phyloP scores from a whole-genome alignment of 2,888 invertebrate genomes.

The Digitonthophagus gazella region DNA sequence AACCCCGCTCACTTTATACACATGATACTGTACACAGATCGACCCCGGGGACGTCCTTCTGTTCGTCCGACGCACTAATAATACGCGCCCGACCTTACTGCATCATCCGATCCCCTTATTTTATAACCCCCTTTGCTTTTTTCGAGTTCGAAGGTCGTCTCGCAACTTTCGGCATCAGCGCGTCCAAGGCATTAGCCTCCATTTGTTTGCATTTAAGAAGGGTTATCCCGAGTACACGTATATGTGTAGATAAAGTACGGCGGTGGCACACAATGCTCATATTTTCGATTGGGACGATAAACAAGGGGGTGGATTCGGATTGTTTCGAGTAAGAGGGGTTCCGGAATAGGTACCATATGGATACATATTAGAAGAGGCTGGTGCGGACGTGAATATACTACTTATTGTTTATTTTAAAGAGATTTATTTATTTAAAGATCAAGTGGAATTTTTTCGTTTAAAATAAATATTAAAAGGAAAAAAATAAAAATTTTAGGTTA shows the following conservation, averaged over 20 bases:
- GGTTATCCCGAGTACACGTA: constrained; percentile 24
- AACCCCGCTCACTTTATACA: constrained; percentile 44
- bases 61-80: constrained; percentile 20
- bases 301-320: background rate
- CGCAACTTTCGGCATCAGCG: constrained; percentile 1
- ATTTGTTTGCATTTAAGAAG: constrained; percentile 31
- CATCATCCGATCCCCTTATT: background rate
- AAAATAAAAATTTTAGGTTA: no score
- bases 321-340: background rate
- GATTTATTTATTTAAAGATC: no score
- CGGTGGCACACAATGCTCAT: background rate
- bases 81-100: constrained; percentile 21
- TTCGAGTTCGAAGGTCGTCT: background rate
- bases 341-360: background rate
- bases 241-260: background rate
- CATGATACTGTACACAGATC: constrained; percentile 45
- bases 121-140: background rate
- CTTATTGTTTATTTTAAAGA: background rate
- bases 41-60: constrained; percentile 22
- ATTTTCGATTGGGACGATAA: background rate
- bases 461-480: no score
- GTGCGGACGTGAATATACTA: no score
- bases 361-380: background rate
- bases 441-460: no score
- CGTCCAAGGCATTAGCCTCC: constrained; percentile 26